Base-by-base conservation (phyloP, 2,113 vertebrate species). In the Charadrius vociferus region DNA sequence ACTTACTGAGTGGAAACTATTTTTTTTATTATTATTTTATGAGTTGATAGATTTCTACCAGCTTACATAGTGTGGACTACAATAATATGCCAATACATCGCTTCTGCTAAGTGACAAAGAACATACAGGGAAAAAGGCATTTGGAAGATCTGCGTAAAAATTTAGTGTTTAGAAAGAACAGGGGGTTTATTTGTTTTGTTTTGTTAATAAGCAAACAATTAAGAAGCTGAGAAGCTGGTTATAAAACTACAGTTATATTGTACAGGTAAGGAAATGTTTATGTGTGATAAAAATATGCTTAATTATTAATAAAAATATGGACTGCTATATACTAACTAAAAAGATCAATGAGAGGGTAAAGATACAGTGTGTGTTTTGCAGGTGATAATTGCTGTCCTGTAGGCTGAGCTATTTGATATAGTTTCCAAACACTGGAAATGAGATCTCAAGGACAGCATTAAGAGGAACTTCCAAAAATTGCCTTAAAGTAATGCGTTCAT, bases 191-290 rank as follows among this genome's bases (percentile, higher is more conserved):
- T 43, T 9, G 9, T 47, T 85, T 90, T 36, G 2, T 34, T 86
- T 58, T 62, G 21, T 43, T 17, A 6, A 39, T 39, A 59, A 65
- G 9, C 5, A 88, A 79, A 68, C 23, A 92, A 61, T 52, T 68
- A 58, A 41, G 30, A 86, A 92, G 16, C 0, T 68, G 12, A 41
- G 30, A 86, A 92, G 16, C 0, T 68, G 12, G 2, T 56, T 90
- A 17, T 39, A 68, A 71, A 85, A 47, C 1, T 55, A 19, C 5
- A 24, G 6, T 63, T 89, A 4, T 20, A 17, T n/a, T 0, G 0
- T 32, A 55, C 12, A 70, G 34, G 19, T 90, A 77, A 77, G 39
- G 21, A 93, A 88, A 83, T 52, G 3, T 65, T 88, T 26, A 45
- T 2, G 0, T 56, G 24, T 63, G n/a, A 82, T 72, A 77, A 87